Base-by-base conservation (phyloP, 2,113 vertebrate species). In the Paramormyrops kingsleyae region DNA sequence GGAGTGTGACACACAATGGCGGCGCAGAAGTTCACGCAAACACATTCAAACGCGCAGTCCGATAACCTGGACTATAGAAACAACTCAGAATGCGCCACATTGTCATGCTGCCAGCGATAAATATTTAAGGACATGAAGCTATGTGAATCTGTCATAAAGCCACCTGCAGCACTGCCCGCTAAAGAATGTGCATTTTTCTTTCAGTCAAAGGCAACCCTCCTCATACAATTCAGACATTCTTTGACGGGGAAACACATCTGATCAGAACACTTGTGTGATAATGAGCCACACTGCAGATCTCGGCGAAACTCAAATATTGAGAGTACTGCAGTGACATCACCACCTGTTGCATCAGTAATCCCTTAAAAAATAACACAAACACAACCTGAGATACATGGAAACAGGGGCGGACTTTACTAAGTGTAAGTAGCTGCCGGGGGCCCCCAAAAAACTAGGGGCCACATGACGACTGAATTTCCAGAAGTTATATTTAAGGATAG, bases 251-350 rank as follows among this genome's bases (percentile, higher is more conserved):
- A 49, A 27, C 24, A 47, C n/a, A 46, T 88, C 59, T 50, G 87
- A 87, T 89, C 49, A n/a, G 47, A 62, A 19, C 15, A 80, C 27
- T 77, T 35, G 49, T 49, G 56, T 50, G 27, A 49, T 5, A 44
- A 21, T 88, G 9, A 88, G 49, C 27, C 27, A 46, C 31, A 77
- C 44, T 31, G 42, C 17, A 27, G 4, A 27, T 49, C 56, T 17
- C 31, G 19, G 13, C 17, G 50, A 87, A 87, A 87, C 49, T 87
- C 49, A 53, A 87, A 87, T 87, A 87, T 87, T 87, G 85, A 50
- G 31, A 53, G 1, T 39, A 53, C 49, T 52, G 46, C n/a, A 56
- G 70, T 83, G 70, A 83, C 70, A 52, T 89, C 88, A 83, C 70
- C 47, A 89, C 49, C 9, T n/a, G 39, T 35, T 89, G 44, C 46